These are phyloP conservation scores for Peromyscus aztecus DNA, from an alignment of 2,797 vertebrate species.

Conservation along the genomic window DNA sequence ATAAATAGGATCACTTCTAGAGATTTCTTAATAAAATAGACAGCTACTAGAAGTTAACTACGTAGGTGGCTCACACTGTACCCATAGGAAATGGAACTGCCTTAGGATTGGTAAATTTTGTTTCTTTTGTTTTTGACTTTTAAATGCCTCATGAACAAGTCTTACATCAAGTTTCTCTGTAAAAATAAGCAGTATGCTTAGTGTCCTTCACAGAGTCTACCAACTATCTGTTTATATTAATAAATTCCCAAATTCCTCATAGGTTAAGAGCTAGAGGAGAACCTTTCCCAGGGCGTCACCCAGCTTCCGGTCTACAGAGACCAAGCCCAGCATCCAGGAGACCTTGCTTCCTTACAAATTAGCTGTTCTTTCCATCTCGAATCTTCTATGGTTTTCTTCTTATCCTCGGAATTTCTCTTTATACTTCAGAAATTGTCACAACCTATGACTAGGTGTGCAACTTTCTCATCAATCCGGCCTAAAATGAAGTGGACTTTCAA, in stretches of 20 bases:
- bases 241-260: slow-evolving; percentile 33
- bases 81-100: background rate
- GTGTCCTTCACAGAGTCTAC: slow-evolving; percentile 52
- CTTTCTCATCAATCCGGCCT: slow-evolving; percentile 19
- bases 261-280: background rate
- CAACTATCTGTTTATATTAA: slow-evolving; percentile 61
- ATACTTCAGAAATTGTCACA: background rate
- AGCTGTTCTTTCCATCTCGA: background rate
- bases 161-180: slow-evolving; percentile 58
- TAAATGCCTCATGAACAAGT: slow-evolving; percentile 64
- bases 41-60: slow-evolving; percentile 5
- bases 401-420: slow-evolving; percentile 30
- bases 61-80: background rate
- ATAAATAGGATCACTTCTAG: slow-evolving; percentile 38
- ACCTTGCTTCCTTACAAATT: slow-evolving; percentile 40
- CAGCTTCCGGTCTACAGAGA: background rate
- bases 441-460: background rate
- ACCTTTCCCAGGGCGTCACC: slow-evolving; percentile 5
- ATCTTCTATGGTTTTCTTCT: slow-evolving; percentile 30
- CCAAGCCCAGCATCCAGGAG: slow-evolving; percentile 29
- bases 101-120: background rate
- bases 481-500: background rate
- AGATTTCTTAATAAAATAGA: slow-evolving; percentile 2
- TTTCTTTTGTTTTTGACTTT: slow-evolving; percentile 40
- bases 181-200: slow-evolving; percentile 61